Conservation (phyloP, 2,888 invertebrate genomes). For the Chrysina gloriosa region DNA sequence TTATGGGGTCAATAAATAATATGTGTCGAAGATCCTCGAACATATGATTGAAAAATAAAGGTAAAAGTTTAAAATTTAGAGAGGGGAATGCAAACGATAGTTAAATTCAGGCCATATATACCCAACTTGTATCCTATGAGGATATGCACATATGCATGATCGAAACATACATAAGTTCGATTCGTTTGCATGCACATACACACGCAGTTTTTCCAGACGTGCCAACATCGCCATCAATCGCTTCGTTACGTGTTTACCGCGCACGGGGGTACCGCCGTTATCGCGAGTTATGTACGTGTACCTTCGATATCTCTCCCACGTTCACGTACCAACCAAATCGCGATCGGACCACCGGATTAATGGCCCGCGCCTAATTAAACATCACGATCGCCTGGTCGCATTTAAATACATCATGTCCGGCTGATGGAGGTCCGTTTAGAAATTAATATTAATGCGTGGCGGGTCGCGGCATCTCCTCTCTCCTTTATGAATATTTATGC, state of each 20-base stretch:
- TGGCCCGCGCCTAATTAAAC: constrained; percentile 46
- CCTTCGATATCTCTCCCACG: constrained; percentile 17
- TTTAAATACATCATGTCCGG: constrained; percentile 48
- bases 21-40: no score
- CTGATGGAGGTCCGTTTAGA: constrained; percentile 38
- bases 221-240: constrained; percentile 17
- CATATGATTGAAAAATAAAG: no score
- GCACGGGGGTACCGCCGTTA: constrained; percentile 1
- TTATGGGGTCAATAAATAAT: no score
- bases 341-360: constrained; percentile 38
- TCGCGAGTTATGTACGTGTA: constrained; percentile 1
- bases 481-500: constrained; percentile 37
- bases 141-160: no score
- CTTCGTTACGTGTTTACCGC: constrained; percentile 4
- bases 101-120: no score
- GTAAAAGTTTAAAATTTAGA: no score
- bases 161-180: neutral
- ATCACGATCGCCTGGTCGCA: constrained; percentile 44
- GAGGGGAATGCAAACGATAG: no score
- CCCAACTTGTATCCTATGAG: no score
- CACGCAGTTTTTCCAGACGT: neutral
- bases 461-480: neutral
- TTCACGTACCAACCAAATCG: no score
- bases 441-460: constrained; percentile 50
- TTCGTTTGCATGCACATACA: neutral